These are phyloP conservation scores for Pogonocherus hispidulus DNA, from an alignment of 2,888 invertebrate genomes.

Conservation along the genomic window DNA sequence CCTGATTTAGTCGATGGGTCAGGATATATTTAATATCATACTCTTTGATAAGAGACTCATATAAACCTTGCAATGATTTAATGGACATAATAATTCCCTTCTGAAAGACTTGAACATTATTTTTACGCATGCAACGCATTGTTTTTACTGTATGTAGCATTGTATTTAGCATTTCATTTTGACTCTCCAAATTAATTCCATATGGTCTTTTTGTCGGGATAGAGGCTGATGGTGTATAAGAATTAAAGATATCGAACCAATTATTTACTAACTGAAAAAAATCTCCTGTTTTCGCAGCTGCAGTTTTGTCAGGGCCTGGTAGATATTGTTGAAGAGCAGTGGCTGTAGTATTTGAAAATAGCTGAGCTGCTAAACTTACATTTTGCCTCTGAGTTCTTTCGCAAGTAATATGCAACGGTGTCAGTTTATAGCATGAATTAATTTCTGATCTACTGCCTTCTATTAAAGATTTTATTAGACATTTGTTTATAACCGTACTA, in stretches of 20 bases:
- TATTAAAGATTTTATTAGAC: background rate
- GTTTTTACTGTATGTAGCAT: constrained; percentile 21
- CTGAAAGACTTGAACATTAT: constrained; percentile 39
- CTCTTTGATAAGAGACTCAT: constrained; percentile 28
- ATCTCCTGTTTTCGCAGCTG: constrained; percentile 35
- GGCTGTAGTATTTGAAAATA: constrained; percentile 29
- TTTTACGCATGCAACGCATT: constrained; percentile 47
- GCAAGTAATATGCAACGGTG: background rate
- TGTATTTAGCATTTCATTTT: constrained; percentile 44
- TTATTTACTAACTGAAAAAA: constrained; percentile 51
- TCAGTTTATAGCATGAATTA: constrained; percentile 16
- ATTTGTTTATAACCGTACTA: constrained; percentile 6
- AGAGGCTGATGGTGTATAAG: constrained; percentile 32
- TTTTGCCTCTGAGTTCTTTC: constrained; percentile 20
- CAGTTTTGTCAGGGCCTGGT: constrained; percentile 29
- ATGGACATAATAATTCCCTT: constrained; percentile 47
- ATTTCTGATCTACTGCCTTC: constrained; percentile 6
- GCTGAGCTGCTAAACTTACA: constrained; percentile 28
- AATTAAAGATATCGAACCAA: constrained; percentile 57
- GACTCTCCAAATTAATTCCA: constrained; percentile 37
- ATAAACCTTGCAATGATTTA: constrained; percentile 38
- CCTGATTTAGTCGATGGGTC: constrained; percentile 51
- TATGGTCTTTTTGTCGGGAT: constrained; percentile 43
- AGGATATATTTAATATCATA: constrained; percentile 42
- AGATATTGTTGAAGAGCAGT: constrained; percentile 12